phyloP scores from a whole-genome alignment of 2,113 vertebrate species.

The Gracilinanus agilis region DNA sequence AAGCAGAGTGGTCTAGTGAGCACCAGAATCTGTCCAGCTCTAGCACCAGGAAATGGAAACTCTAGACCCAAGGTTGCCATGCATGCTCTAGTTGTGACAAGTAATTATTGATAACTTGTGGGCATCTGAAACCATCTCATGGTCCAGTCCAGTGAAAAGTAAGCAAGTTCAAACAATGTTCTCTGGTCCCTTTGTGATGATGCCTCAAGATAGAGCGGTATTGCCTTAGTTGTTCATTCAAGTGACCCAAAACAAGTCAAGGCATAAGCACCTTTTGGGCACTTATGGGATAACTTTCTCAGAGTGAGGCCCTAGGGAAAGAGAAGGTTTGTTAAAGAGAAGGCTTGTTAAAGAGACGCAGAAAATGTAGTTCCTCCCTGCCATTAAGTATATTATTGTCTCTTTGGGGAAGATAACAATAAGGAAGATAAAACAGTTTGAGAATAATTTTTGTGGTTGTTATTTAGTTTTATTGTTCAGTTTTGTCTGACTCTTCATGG shows the following conservation, averaged over 20 bases:
- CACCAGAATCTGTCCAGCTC: not conserved
- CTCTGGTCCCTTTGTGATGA: not conserved
- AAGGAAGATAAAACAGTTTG: not conserved
- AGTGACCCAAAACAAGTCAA: not conserved
- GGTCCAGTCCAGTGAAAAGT: not conserved
- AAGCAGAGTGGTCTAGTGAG: not conserved
- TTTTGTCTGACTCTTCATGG: too few species aligned
- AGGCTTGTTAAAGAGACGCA: not conserved
- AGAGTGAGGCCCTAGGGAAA: not conserved
- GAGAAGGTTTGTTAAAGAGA: not conserved
- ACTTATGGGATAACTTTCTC: not conserved
- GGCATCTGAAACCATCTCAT: not conserved
- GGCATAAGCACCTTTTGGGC: not conserved
- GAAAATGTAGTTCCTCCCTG: not conserved
- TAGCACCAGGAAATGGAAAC: not conserved
- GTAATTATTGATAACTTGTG: not conserved
- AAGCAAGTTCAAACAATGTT: not conserved
- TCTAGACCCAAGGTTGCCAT: not conserved
- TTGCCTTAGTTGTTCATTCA: not conserved
- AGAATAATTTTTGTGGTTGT: not conserved
- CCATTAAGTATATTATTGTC: not conserved
- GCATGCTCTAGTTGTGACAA: not conserved
- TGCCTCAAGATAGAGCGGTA: not conserved
- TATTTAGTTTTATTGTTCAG: too few species aligned
- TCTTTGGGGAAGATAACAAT: not conserved